A percentile compares a stretch with the other conserved stretches of the same genome.
Evolutionary conservation across 2,113 vertebrate species (phyloP).

Genomic region (Halichoerus grypus): DNA sequence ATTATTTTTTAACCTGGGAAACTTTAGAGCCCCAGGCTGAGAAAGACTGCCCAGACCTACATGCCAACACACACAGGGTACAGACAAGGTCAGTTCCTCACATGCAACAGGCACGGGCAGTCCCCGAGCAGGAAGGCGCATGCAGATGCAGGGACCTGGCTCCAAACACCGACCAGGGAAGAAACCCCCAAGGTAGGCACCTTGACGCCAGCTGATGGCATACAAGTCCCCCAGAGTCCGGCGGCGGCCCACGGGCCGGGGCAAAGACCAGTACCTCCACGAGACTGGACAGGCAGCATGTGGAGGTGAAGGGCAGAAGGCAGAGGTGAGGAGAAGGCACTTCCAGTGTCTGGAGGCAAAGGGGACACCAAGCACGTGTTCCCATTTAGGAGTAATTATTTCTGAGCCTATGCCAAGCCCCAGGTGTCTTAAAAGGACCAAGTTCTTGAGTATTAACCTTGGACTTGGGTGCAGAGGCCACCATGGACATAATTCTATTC

Average conservation of each 20-base stretch:
- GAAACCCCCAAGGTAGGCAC: constrained; percentile 89
- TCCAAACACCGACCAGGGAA: constrained; percentile 72
- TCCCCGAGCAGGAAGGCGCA: constrained; percentile 66
- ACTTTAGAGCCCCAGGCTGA: background rate
- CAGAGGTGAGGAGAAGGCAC: constrained; percentile 85
- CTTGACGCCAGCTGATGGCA: constrained; percentile 96
- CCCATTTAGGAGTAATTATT: background rate
- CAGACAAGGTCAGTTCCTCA: constrained; percentile 34
- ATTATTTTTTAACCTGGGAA: background rate
- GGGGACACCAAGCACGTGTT: rapidly evolving
- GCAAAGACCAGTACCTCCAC: constrained; percentile 98
- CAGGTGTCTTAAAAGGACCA: background rate
- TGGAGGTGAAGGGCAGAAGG: constrained; percentile 89
- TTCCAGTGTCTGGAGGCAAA: background rate
- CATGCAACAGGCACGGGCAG: constrained; percentile 84
- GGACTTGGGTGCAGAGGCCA: background rate
- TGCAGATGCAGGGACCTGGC: constrained; percentile 76
- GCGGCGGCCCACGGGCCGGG: constrained; percentile 94
- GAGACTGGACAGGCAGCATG: constrained; percentile 92
- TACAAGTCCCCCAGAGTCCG: constrained; percentile 98
- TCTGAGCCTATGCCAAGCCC: background rate
- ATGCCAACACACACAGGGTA: background rate
- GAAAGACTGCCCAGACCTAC: constrained; percentile 5
- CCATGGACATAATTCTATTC: background rate
- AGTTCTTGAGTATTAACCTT: background rate